Percentiles rank a stretch among this genome's conserved stretches.
phyloP scores from a whole-genome alignment of 2,113 vertebrate genomes.

The Cyanistes caeruleus region DNA sequence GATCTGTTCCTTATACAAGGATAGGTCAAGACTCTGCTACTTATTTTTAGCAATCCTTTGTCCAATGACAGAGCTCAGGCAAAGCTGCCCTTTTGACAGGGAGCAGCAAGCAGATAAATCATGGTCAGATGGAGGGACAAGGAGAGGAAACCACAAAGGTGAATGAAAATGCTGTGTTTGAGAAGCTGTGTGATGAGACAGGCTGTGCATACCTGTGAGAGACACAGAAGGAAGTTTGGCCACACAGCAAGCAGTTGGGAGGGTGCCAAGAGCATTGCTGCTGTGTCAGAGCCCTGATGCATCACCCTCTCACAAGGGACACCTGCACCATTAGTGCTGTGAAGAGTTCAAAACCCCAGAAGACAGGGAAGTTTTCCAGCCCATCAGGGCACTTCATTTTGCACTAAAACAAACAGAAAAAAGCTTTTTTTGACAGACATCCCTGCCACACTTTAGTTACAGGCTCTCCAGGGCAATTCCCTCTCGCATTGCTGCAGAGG shows the following conservation, averaged over 20 bases:
- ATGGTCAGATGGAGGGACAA: not conserved
- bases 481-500: not conserved
- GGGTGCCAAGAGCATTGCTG: not conserved
- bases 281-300: not conserved
- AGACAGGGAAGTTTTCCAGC: not conserved
- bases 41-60: not conserved
- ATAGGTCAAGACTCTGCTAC: not conserved
- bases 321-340: not conserved
- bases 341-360: not conserved
- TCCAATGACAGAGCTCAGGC: not conserved
- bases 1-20: not conserved
- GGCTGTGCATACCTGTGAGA: not conserved
- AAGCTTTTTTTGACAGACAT: not conserved
- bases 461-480: not conserved
- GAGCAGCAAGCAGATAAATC: constrained; percentile 1
- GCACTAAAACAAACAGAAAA: not conserved
- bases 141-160: not conserved
- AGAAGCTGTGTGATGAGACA: not conserved
- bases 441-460: not conserved
- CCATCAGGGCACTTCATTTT: not conserved
- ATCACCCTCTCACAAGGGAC: not conserved
- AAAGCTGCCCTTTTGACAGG: not conserved
- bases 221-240: not conserved
- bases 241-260: not conserved
- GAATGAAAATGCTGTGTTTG: not conserved